Base-by-base conservation (phyloP, 2,888 invertebrate species). In the Caenorhabditis sp. region DNA sequence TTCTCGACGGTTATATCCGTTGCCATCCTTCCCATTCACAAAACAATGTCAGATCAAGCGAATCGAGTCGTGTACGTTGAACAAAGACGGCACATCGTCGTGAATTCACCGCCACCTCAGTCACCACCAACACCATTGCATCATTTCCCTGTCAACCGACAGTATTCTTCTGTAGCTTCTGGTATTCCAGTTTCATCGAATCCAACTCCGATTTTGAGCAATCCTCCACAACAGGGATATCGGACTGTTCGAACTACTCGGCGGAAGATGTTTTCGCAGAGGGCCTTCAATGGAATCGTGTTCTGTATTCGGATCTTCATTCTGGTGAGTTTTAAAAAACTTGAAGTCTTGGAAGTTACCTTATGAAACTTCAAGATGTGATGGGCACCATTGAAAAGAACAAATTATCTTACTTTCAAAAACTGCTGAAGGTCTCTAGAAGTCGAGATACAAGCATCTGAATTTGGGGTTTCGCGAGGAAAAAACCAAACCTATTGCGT, bases 281-380 rank as follows among this genome's bases (percentile, higher is more conserved):
- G 88, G 47, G 82, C 87, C n/a, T 86, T 87, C 54, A 84, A 85
- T 56, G 89, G 85, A 26, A 81, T 89, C 63, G 90, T 90, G 10
- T 87, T 91, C 58, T 90, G 89, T 59, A 77, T 90, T 19, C 85
- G 91, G 14, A 75, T 90, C 12, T 89, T 91, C 66, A 87, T 91
- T 44, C 73, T 91, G 82, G 91, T 91, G 6, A 47, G 73, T n/a
- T n/a, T n/a, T n/a, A n/a, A n/a, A n/a, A n/a, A n/a, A n/a, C n/a
- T n/a, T n/a, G n/a, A n/a, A n/a, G n/a, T n/a, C n/a, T n/a, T n/a
- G n/a, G n/a, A n/a, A n/a, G n/a, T n/a, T n/a, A n/a, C n/a, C n/a
- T n/a, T n/a, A n/a, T n/a, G n/a, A n/a, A n/a, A n/a, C n/a, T n/a
- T n/a, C n/a, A n/a, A n/a, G n/a, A n/a, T n/a, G n/a, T n/a, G n/a